Base-by-base conservation (phyloP, 1,140 invertebrate species). In the Anoplophora glabripennis region DNA sequence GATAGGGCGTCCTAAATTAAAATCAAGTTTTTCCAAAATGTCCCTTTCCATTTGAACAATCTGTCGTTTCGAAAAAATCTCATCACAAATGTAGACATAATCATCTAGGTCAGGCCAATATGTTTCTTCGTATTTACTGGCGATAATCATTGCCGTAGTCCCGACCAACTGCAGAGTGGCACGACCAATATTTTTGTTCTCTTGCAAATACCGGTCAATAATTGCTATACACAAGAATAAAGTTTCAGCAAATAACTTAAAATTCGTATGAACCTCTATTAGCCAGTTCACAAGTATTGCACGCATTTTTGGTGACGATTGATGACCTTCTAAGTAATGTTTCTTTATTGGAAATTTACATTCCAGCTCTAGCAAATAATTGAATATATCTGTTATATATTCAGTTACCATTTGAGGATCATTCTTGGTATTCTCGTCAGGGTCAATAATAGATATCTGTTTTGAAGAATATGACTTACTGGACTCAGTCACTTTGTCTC, bases 101-200 rank as follows among this genome's bases (percentile, higher is more conserved):
- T 98, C 95, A 1, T 77, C 78, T 28, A 97, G 83, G 53, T 93
- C 89, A 3, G 95, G 94, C 4, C 89, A 83, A 68, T 90, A 93
- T 71, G 96, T 91, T 79, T 99, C 96, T 78, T 98, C 96, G 71
- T 95, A 98, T 76, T 98, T 99, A 65, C 88, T 87, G 9, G 96
- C 94, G 57, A 98, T 86, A 64, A 94, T 89, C 83, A 98, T 86
- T 0, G 92, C 87, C 2, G 94, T 88, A 0, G 94, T 87, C 0
- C 96, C 96, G 37, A 97, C 91, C 41, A 98, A 78, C 75, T 98
- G 96, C 35, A 98, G 78, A 80, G 61, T 84, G 77, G 63, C 92
- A 81, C 55, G 80, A 71, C 66, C 77, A 61, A 75, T 80, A 72
- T 63, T 70, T 61, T 83, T 84, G 61, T 63, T 64, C 41, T 61